These are phyloP conservation scores for Phengaris alcon DNA, from an alignment of 2,888 invertebrate genomes.

Conservation along the genomic window DNA sequence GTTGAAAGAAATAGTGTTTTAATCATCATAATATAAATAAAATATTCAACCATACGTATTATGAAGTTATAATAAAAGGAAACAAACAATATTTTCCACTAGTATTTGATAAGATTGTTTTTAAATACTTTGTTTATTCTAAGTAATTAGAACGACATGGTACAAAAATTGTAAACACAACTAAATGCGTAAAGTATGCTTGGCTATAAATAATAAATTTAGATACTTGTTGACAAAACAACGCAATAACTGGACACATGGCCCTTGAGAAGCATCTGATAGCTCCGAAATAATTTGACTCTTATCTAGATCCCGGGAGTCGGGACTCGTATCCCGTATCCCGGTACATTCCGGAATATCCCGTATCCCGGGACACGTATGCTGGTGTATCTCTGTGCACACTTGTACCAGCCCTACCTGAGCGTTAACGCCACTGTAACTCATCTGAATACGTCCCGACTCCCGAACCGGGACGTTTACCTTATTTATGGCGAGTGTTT, in stretches of 20 bases:
- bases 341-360: background rate
- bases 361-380: slow-evolving; percentile 44
- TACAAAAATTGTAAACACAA: background rate
- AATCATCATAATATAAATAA: too few species aligned
- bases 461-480: slow-evolving; percentile 24
- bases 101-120: too few species aligned
- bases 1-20: too few species aligned
- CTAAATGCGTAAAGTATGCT: background rate
- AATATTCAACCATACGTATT: too few species aligned
- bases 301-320: slow-evolving; percentile 65
- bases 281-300: slow-evolving; percentile 69
- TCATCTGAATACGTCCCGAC: slow-evolving; percentile 32
- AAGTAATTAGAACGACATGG: background rate
- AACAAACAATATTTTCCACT: too few species aligned
- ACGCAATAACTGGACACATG: slow-evolving; percentile 44
- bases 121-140: too few species aligned
- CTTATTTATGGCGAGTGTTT: slow-evolving; percentile 23
- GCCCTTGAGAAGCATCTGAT: slow-evolving; percentile 58
- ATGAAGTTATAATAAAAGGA: too few species aligned
- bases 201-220: background rate
- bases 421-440: slow-evolving; percentile 39
- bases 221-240: slow-evolving; percentile 35
- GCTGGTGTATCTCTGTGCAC: slow-evolving; percentile 38
- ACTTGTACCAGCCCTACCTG: slow-evolving; percentile 52
- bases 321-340: background rate